Evolutionary conservation across 2,888 invertebrate species (phyloP).

Genomic region (Lasioglossum villosulum): DNA sequence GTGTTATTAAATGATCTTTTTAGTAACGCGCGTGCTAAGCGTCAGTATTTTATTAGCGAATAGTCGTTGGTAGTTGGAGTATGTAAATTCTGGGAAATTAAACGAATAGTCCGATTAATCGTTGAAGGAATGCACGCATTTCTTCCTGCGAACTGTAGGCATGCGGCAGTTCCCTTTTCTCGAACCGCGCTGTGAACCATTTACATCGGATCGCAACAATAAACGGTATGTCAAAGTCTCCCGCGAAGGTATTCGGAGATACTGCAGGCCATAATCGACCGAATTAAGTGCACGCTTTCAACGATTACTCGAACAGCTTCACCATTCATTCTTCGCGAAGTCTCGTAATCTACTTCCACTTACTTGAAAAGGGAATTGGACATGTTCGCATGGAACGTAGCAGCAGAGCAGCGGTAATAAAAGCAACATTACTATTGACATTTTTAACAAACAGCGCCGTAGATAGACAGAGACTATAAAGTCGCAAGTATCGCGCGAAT

Average conservation of each 20-base stretch:
- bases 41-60: not conserved
- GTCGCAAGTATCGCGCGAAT: not conserved
- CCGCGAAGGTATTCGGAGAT: not conserved
- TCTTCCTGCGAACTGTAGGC: not conserved
- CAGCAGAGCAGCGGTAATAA: not conserved
- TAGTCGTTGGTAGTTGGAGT: not conserved
- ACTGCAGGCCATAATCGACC: not conserved
- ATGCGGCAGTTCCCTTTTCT: constrained; percentile 20
- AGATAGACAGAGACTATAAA: not conserved
- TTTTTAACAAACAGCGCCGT: not conserved
- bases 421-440: not conserved
- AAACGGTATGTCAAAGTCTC: not conserved
- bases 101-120: constrained; percentile 9
- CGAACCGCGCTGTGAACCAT: not conserved
- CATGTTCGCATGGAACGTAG: too few species aligned
- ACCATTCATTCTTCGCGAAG: not conserved
- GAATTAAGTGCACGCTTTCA: not conserved
- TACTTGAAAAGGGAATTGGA: not conserved
- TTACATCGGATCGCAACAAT: constrained; percentile 19
- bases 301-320: not conserved
- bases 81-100: constrained; percentile 11
- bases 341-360: not conserved
- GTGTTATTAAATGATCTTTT: not conserved
- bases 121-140: constrained; percentile 1
- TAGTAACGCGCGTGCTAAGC: too few species aligned